These are phyloP conservation scores for Dermatemys mawii DNA, from an alignment of 2,113 vertebrate genomes.

Conservation along the genomic window DNA sequence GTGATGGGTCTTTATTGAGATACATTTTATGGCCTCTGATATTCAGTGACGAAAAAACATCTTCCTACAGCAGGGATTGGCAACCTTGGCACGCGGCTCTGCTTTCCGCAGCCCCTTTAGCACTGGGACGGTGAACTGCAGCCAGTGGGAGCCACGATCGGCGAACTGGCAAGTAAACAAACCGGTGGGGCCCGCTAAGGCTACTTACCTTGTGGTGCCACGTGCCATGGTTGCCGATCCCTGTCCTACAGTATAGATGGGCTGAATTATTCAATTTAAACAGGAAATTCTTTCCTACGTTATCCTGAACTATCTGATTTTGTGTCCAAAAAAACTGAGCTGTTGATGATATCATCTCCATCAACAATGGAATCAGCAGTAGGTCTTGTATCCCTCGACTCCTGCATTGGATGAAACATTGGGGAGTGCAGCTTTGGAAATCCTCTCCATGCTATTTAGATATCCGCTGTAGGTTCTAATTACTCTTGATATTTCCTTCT, in stretches of 20 bases:
- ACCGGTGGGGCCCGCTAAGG: too few species aligned
- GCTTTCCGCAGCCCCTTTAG: too few species aligned
- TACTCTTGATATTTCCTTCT: neutral
- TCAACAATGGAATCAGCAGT: neutral
- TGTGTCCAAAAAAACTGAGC: neutral
- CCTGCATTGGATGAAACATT: neutral
- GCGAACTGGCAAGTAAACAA: too few species aligned
- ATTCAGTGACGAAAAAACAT: neutral
- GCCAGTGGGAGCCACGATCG: too few species aligned
- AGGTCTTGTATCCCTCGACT: neutral
- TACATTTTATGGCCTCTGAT: neutral
- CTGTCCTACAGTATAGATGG: neutral
- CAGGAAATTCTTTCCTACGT: neutral
- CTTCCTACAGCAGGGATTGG: neutral
- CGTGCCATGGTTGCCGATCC: too few species aligned
- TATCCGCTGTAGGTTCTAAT: neutral
- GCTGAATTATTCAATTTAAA: neutral
- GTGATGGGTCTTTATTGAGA: neutral
- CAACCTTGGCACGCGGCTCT: too few species aligned
- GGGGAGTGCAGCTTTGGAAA: neutral
- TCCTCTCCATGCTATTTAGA: neutral
- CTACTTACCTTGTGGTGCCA: too few species aligned
- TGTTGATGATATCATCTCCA: too few species aligned
- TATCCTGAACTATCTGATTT: neutral
- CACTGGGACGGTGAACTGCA: too few species aligned